Percentiles rank a stretch among this genome's conserved stretches.
Evolutionary conservation across 2,797 vertebrate species (phyloP).

Genomic region (Synanceia verrucosa): DNA sequence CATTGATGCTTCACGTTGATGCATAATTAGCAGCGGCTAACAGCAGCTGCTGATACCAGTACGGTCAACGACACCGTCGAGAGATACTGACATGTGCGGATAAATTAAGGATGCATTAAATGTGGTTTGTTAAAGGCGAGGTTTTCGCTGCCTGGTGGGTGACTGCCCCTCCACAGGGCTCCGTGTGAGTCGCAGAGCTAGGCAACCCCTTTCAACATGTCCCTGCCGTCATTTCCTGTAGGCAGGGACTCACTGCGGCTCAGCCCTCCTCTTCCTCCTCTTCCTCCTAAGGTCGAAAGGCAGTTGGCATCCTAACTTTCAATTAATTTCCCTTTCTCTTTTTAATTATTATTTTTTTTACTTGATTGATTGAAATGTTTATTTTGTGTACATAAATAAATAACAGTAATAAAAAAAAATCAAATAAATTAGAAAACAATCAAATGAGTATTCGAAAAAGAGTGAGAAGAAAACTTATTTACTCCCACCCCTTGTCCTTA

Average conservation of each 20-base stretch:
- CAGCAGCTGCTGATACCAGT: too few relatives aligned
- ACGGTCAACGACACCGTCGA: background rate
- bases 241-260: slow-evolving; percentile 26
- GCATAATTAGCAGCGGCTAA: slow-evolving; percentile 1
- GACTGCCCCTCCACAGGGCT: background rate
- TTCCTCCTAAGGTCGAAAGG: background rate
- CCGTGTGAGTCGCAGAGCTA: slow-evolving; percentile 35
- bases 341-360: too few relatives aligned
- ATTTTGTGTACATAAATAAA: too few relatives aligned
- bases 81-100: rapidly evolving
- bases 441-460: too few relatives aligned
- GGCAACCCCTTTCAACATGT: slow-evolving; percentile 21
- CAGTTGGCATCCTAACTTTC: background rate
- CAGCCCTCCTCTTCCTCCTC: background rate
- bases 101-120: rapidly evolving
- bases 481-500: too few relatives aligned
- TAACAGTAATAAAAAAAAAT: too few relatives aligned
- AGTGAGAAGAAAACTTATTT: too few relatives aligned
- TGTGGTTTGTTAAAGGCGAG: background rate
- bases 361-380: too few relatives aligned
- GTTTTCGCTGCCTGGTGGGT: background rate
- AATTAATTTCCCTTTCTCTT: background rate
- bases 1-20: slow-evolving; percentile 17
- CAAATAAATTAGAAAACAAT: too few relatives aligned
- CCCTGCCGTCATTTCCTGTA: slow-evolving; percentile 60